Conservation (phyloP, 2,888 invertebrate species). For the Thecophora atra region DNA sequence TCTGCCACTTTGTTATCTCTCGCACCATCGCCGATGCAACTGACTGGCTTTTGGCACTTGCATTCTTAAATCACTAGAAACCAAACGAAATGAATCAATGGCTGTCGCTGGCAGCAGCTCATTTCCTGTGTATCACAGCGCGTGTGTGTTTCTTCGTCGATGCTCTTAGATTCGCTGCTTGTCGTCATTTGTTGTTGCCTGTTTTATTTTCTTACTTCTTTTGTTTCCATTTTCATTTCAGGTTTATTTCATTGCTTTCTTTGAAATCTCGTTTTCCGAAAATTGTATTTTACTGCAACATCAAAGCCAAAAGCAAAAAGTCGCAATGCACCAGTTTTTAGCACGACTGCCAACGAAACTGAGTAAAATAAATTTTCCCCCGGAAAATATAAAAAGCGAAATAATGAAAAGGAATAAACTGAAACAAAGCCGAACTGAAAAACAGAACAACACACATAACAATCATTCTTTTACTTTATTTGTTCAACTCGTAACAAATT, state of each 20-base stretch:
- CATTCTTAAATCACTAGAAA: neutral
- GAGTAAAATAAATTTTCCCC: slow-evolving; percentile 5
- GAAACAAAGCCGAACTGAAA: no score
- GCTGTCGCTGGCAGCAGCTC: slow-evolving; percentile 4
- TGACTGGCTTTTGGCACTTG: slow-evolving; percentile 17
- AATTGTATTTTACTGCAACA: slow-evolving; percentile 33
- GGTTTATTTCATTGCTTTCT: slow-evolving; percentile 38
- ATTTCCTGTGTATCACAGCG: slow-evolving; percentile 40
- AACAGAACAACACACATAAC: neutral
- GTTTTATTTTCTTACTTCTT: neutral
- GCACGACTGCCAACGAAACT: slow-evolving; percentile 32
- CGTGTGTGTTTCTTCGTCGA: slow-evolving; percentile 19
- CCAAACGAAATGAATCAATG: slow-evolving; percentile 4
- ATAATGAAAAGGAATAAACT: no score
- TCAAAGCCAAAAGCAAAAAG: slow-evolving; percentile 40
- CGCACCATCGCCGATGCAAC: neutral
- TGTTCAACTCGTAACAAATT: neutral
- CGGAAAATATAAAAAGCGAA: neutral
- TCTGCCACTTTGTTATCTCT: neutral
- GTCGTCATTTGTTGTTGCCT: slow-evolving; percentile 3
- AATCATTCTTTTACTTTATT: neutral
- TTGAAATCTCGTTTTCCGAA: slow-evolving; percentile 31
- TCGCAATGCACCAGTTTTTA: slow-evolving; percentile 43
- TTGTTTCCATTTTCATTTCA: slow-evolving; percentile 17
- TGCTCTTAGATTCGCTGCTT: slow-evolving; percentile 33